Conservation (phyloP, 2,888 invertebrate genomes). For the Pasiphila rectangulata region DNA sequence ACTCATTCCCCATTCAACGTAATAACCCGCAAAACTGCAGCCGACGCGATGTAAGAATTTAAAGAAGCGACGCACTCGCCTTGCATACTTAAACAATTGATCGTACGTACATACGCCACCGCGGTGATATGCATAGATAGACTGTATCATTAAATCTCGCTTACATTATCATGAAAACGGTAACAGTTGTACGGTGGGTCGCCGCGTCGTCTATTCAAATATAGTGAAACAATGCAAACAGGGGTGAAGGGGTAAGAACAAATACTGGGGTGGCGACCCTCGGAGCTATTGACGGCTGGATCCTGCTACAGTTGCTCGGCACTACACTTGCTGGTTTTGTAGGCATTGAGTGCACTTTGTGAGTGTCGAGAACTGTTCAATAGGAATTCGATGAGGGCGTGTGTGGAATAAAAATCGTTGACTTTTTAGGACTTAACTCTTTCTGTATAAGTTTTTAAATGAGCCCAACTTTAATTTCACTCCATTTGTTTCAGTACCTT, state of each 20-base stretch:
- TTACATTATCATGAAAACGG: slow-evolving; percentile 70
- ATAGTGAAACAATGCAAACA: slow-evolving; percentile 73
- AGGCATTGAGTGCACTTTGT: slow-evolving; percentile 57
- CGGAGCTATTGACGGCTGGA: slow-evolving; percentile 53
- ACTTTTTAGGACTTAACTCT: slow-evolving; percentile 17
- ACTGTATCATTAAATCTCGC: slow-evolving; percentile 67
- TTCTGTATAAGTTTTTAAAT: slow-evolving; percentile 9
- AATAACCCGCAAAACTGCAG: slow-evolving; percentile 77
- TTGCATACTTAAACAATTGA: slow-evolving; percentile 50
- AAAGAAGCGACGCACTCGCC: slow-evolving; percentile 59
- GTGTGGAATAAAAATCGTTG: slow-evolving; percentile 22
- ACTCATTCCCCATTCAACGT: slow-evolving; percentile 76
- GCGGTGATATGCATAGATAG: slow-evolving; percentile 43
- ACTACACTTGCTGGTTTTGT: slow-evolving; percentile 50
- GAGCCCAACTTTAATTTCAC: neutral
- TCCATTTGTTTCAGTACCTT: neutral
- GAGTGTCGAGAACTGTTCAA: slow-evolving; percentile 42
- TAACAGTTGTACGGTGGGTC: slow-evolving; percentile 69
- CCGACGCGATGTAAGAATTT: slow-evolving; percentile 63
- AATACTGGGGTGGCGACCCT: slow-evolving; percentile 64
- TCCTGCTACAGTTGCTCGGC: slow-evolving; percentile 58
- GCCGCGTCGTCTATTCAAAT: slow-evolving; percentile 65
- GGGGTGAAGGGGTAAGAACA: slow-evolving; percentile 64
- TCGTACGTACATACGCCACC: slow-evolving; percentile 26
- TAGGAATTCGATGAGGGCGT: slow-evolving; percentile 32